Evolutionary conservation across 2,888 invertebrate species (phyloP), one percentile per base, ranked within the genome.

Genomic region (Cephus spinipes): DNA sequence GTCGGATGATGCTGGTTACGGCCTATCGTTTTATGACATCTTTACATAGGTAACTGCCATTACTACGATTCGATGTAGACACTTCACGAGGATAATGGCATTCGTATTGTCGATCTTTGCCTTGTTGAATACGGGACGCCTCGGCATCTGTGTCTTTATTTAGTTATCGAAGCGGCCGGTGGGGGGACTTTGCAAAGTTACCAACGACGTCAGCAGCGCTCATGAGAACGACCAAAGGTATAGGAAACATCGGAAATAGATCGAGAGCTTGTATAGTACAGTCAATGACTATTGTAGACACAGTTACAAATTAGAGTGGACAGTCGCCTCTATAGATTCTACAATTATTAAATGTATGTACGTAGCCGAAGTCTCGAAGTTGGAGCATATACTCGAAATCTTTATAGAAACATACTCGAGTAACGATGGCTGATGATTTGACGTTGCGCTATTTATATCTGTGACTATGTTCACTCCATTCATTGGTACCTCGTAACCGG

Each of bases 101-200:
- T 23, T 55, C 55, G 55, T 23, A 23, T 55, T 55, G 55, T 55
- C 23, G 23, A 55, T 55, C 55, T 55, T 55, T 23, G 40, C 40
- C 12, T 12, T 40, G 15, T 40, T 15, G 15, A 40, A 40, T 40
- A 9, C 55, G 55, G 23, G 23, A 15, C 9, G 74, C 73, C 78
- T 77, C 76, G 76, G 77, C 78, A 79, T 79, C 76, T 78, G 78
- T 79, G 80, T 82, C 79, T 80, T 79, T 81, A 80, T 79, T 82
- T 81, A 81, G 79, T 81, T 80, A 82, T 80, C 76, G 78, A 81
- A 78, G 78, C 77, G 74, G 71, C 79, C 79, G 77, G 83, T 84
- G 83, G 83, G 83, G 83, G 84, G 69, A 85, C 83, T 84, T 84
- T 76, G 78, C 78, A 30, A 81, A 84, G 77, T 83, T 82, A 82